phyloP scores from a whole-genome alignment of 1,140 invertebrate genomes.

The Sarcophaga peregrina region DNA sequence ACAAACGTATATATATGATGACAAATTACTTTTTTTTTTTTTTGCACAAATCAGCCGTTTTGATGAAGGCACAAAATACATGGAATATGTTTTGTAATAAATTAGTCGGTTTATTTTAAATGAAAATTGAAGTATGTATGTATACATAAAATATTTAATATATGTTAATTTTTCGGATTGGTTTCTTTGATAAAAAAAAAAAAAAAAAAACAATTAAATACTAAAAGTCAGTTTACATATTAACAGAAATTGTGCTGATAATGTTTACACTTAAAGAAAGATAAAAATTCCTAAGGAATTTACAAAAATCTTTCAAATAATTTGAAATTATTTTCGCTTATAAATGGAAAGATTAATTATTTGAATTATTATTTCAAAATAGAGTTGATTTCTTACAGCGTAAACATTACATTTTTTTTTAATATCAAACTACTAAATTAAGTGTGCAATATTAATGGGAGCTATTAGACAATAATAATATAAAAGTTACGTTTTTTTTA shows the following conservation, averaged over 20 bases:
- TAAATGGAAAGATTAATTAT: no score
- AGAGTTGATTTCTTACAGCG: neutral
- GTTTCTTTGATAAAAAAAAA: no score
- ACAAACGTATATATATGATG: neutral
- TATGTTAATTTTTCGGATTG: neutral
- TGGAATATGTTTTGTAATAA: neutral
- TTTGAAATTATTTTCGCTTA: no score
- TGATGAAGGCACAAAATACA: neutral
- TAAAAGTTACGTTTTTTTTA: neutral
- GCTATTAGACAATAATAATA: constrained; percentile 1
- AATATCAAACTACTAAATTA: constrained; percentile 12
- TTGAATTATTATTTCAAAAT: no score
- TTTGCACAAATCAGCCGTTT: neutral
- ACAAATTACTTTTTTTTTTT: neutral
- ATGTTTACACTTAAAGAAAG: constrained; percentile 2
- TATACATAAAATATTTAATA: neutral
- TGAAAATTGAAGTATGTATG: neutral
- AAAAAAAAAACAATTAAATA: neutral
- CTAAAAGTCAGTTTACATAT: neutral
- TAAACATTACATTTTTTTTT: neutral
- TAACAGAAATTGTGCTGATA: neutral
- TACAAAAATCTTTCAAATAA: no score
- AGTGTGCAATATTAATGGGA: constrained; percentile 4
- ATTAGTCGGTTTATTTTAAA: neutral
- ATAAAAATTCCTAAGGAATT: neutral